These are phyloP conservation scores for Eupithecia pulchellata DNA, from an alignment of 2,888 invertebrate species.

Conservation along the genomic window DNA sequence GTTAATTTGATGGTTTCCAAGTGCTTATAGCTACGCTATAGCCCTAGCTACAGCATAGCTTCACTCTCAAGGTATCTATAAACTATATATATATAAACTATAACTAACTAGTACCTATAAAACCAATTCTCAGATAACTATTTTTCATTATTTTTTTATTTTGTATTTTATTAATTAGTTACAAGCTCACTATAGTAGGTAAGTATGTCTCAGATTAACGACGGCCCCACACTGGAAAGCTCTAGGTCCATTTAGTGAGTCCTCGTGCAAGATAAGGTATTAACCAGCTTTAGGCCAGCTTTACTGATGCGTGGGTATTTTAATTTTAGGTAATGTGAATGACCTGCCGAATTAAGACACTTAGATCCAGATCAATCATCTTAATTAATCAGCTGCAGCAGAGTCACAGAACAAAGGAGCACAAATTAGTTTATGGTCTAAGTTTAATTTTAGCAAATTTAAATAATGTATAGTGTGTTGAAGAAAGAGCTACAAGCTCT, in stretches of 20 bases:
- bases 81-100: too few species aligned
- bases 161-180: too few species aligned
- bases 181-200: too few species aligned
- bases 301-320: too few species aligned
- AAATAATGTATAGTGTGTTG: too few species aligned
- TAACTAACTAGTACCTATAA: too few species aligned
- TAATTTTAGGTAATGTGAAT: background rate
- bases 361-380: background rate
- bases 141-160: too few species aligned
- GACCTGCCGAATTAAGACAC: background rate
- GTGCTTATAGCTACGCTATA: background rate
- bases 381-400: background rate
- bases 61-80: background rate
- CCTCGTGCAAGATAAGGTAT: background rate
- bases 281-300: background rate
- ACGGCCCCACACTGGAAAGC: too few species aligned
- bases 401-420: background rate
- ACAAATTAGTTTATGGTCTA: background rate
- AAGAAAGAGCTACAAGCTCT: too few species aligned
- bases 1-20: background rate
- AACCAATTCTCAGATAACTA: too few species aligned
- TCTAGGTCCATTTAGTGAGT: too few species aligned
- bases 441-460: background rate
- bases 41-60: background rate
- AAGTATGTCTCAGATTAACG: too few species aligned